Evolutionary conservation across 2,888 invertebrate species (phyloP).

Genomic region (Chirona hameri): DNA sequence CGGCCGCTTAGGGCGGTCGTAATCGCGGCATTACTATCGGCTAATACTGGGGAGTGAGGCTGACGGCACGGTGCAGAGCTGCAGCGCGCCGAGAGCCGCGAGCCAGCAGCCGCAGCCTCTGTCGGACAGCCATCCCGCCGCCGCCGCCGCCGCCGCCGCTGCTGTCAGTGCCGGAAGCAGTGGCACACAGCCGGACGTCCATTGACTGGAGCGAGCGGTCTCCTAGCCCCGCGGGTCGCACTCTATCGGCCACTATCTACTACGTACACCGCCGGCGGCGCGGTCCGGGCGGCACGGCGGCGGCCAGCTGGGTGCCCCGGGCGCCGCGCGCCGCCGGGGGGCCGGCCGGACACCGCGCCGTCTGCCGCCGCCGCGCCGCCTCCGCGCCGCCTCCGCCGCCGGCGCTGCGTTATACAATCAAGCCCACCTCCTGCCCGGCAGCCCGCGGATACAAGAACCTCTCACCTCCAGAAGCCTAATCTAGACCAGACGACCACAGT

Average conservation of each 20-base stretch:
- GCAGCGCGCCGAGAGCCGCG: background rate
- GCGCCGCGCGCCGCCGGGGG: background rate
- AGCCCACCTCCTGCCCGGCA: no score
- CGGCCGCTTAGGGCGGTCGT: background rate
- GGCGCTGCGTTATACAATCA: no score
- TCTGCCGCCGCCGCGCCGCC: no score
- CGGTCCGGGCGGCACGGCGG: background rate
- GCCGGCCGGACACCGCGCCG: background rate
- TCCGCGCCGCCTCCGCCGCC: no score
- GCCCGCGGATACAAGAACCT: no score
- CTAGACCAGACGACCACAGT: no score
- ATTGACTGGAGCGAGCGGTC: background rate
- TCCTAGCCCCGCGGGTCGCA: background rate
- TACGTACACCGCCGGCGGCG: slow-evolving; percentile 1
- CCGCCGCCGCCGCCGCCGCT: background rate
- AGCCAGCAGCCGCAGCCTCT: background rate
- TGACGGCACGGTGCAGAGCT: background rate
- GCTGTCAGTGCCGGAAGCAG: background rate
- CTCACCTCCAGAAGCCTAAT: no score
- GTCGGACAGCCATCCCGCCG: background rate
- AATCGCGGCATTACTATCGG: background rate
- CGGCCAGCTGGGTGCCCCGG: background rate
- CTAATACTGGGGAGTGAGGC: background rate
- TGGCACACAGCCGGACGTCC: background rate
- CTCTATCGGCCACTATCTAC: slow-evolving; percentile 8